Conservation (phyloP, 1,140 invertebrate genomes). For the Heliothis subflexa region DNA sequence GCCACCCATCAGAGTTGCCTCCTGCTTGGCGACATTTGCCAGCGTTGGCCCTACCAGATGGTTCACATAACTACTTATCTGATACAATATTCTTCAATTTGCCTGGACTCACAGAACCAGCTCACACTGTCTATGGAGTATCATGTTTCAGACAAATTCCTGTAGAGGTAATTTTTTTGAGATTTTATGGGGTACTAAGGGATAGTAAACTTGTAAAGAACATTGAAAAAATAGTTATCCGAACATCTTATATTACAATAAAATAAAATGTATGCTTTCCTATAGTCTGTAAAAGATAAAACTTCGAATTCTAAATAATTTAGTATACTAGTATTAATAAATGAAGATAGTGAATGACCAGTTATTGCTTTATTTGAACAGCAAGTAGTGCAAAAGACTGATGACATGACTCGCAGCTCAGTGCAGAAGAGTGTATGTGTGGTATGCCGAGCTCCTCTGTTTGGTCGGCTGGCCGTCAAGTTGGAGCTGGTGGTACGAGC, state of each 20-base stretch:
- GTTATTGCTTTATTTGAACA: constrained; percentile 71
- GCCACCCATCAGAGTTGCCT: constrained; percentile 93
- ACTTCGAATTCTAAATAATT: neutral
- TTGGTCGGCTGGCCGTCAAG: constrained; percentile 97
- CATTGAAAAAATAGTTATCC: too few relatives aligned
- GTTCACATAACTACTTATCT: constrained; percentile 98
- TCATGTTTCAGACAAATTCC: constrained; percentile 99
- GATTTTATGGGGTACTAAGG: too few relatives aligned
- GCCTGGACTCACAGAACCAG: constrained; percentile 93
- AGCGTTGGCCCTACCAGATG: constrained; percentile 98
- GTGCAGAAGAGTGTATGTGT: constrained; percentile 86
- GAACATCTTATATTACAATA: too few relatives aligned
- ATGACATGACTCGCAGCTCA: constrained; percentile 97
- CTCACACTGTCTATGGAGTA: constrained; percentile 96
- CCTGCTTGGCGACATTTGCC: constrained; percentile 98
- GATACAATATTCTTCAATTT: constrained; percentile 99
- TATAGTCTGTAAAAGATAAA: neutral
- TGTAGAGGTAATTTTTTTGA: constrained; percentile 90
- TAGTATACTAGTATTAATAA: neutral
- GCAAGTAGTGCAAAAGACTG: constrained; percentile 97
- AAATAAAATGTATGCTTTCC: too few relatives aligned
- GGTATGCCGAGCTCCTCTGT: constrained; percentile 94
- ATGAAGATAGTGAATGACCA: neutral
- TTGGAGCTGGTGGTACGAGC: constrained; percentile 98
- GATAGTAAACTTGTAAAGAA: too few relatives aligned